These are phyloP conservation scores for Coregonus suidteri DNA, from an alignment of 2,797 vertebrate genomes.

Conservation along the genomic window DNA sequence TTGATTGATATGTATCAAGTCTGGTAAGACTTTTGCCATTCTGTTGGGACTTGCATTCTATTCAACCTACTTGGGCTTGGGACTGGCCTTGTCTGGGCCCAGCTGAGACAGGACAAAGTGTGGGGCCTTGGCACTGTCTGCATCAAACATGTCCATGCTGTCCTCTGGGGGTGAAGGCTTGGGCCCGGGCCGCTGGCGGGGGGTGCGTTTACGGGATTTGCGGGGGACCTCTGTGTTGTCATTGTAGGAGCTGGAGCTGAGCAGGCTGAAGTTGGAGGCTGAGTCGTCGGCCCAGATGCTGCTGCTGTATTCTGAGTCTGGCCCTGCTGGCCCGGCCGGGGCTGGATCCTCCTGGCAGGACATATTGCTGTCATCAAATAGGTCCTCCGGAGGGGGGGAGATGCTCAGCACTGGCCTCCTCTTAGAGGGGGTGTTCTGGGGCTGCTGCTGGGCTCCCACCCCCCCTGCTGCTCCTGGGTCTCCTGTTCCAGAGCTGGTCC, in stretches of 20 bases:
- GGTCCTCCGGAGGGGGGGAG: conserved; percentile 96
- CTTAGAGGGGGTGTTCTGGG: conserved; percentile 92
- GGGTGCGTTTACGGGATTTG: conserved; percentile 96
- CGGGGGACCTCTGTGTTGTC: conserved; percentile 99
- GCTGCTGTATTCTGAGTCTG: conserved; percentile 96
- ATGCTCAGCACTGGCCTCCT: conserved; percentile 96
- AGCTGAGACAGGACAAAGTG: conserved; percentile 99
- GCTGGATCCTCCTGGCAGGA: conserved; percentile 96
- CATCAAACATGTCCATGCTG: conserved; percentile 99
- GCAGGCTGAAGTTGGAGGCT: conserved; percentile 97
- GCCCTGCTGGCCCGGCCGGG: conserved; percentile 58
- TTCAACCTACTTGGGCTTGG: conserved; percentile 80
- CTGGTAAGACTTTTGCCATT: no score
- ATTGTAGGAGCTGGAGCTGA: conserved; percentile 96
- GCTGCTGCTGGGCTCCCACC: conserved; percentile 66
- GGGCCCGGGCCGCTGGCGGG: conserved; percentile 94
- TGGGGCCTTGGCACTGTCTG: conserved; percentile 98
- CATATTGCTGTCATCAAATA: conserved; percentile 98
- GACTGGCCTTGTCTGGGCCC: conserved; percentile 91
- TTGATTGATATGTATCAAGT: no score
- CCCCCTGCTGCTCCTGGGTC: conserved; percentile 62
- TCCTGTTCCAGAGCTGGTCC: conserved; percentile 51
- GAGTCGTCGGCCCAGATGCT: conserved; percentile 99
- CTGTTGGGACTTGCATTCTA: background rate
- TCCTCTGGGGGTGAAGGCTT: conserved; percentile 89